Percentiles rank a stretch among this genome's conserved stretches.
Conservation (phyloP, 2,888 invertebrate genomes). For the Caenorhabditis sp. region DNA sequence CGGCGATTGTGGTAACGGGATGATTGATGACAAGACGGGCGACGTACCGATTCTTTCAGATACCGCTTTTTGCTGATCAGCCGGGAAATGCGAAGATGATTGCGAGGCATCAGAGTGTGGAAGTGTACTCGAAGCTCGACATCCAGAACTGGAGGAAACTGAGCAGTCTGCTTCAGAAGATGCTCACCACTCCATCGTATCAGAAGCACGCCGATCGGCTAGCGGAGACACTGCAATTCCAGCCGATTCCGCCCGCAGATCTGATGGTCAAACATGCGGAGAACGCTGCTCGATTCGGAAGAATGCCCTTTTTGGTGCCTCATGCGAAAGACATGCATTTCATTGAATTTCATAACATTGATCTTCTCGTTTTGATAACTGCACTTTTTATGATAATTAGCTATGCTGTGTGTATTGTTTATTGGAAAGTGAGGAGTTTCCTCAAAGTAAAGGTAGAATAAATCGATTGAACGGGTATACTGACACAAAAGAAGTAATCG, state of each 20-base stretch:
- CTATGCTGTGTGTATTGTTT: neutral
- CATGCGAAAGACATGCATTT: constrained; percentile 39
- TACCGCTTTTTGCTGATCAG: constrained; percentile 50
- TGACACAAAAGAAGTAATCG: too few species aligned
- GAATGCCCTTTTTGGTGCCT: constrained; percentile 29
- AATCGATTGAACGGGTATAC: too few species aligned
- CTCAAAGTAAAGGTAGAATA: constrained; percentile 30
- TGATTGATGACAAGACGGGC: too few species aligned
- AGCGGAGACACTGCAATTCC: constrained; percentile 31
- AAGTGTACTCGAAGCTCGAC: constrained; percentile 28
- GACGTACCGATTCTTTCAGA: too few species aligned
- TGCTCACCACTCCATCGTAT: constrained; percentile 10
- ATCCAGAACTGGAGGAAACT: constrained; percentile 35
- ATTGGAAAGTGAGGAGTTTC: constrained; percentile 5
- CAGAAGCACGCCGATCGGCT: constrained; percentile 28
- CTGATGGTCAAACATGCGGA: constrained; percentile 40
- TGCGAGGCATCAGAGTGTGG: constrained; percentile 16
- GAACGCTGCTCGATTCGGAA: constrained; percentile 39
- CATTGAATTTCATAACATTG: constrained; percentile 26
- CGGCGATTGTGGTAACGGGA: constrained; percentile 36
- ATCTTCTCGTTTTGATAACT: constrained; percentile 2
- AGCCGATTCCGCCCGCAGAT: constrained; percentile 23
- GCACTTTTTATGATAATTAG: neutral
- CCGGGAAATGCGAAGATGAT: constrained; percentile 48
- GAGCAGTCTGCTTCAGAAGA: constrained; percentile 11